These are phyloP conservation scores for Eonycteris spelaea DNA, from an alignment of 2,113 vertebrate genomes.

Conservation along the genomic window DNA sequence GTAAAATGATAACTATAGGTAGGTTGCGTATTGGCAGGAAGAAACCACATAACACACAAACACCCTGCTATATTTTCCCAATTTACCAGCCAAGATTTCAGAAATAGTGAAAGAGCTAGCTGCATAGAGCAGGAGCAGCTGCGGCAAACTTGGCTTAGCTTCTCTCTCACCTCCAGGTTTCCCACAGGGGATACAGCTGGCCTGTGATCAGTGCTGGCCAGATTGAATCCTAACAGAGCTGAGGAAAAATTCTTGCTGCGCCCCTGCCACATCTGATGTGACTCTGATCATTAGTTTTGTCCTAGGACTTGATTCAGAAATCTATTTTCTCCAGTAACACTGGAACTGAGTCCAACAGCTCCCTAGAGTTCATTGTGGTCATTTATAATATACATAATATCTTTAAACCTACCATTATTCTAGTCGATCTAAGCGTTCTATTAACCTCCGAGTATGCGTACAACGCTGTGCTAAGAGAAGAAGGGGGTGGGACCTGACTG, in stretches of 20 bases:
- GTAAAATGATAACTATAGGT: slow-evolving; percentile 20
- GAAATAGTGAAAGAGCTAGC: background rate
- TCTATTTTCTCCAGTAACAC: background rate
- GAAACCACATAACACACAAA: background rate
- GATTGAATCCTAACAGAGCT: background rate
- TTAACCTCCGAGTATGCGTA: background rate
- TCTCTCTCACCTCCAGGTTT: background rate
- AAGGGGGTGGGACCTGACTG: fast-evolving
- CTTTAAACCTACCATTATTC: background rate
- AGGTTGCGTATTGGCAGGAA: background rate
- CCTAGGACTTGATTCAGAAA: background rate
- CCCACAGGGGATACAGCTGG: slow-evolving; percentile 18
- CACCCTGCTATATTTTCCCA: background rate
- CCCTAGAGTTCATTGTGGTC: background rate
- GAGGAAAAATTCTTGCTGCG: background rate
- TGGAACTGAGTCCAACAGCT: background rate
- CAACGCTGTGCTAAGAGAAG: background rate
- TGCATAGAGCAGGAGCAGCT: background rate
- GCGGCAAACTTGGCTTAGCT: background rate
- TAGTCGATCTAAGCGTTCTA: background rate
- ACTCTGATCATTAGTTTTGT: background rate
- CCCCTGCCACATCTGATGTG: background rate
- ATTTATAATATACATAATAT: background rate
- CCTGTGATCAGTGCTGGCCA: background rate
- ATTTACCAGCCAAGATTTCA: background rate